phyloP scores from a whole-genome alignment of 2,113 vertebrate species.

The Ondatra zibethicus region DNA sequence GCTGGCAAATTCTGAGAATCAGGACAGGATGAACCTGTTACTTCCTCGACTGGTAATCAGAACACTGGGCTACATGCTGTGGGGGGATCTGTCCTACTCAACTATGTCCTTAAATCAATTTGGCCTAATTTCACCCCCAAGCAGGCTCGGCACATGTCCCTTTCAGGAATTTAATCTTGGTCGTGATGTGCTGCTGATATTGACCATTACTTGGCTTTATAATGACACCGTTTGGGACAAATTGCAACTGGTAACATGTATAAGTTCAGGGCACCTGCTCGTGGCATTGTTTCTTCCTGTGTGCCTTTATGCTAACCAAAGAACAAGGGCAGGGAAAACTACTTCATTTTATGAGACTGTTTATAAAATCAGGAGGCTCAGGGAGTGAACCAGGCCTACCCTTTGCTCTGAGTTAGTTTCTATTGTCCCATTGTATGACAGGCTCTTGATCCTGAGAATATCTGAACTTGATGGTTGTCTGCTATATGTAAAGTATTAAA shows the following conservation, averaged over 20 bases:
- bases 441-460: background rate
- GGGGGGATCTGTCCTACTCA: background rate
- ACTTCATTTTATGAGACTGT: background rate
- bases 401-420: background rate
- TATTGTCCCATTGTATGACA: background rate
- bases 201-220: slow-evolving; percentile 26
- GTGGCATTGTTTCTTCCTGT: background rate
- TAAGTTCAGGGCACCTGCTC: background rate
- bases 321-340: background rate
- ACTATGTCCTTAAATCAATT: slow-evolving; percentile 54
- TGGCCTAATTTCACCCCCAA: slow-evolving; percentile 34
- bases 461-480: background rate
- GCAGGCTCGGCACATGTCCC: slow-evolving; percentile 36
- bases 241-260: background rate
- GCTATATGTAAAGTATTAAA: background rate
- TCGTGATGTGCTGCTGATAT: background rate
- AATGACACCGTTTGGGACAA: slow-evolving; percentile 46
- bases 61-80: background rate
- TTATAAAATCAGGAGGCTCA: background rate
- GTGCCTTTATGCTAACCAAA: background rate
- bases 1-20: slow-evolving; percentile 66
- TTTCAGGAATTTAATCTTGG: slow-evolving; percentile 61
- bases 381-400: background rate
- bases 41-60: slow-evolving; percentile 22
- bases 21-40: slow-evolving; percentile 53